These are phyloP conservation scores for Xiphophorus maculatus DNA, from an alignment of 2,113 vertebrate species.

Conservation along the genomic window DNA sequence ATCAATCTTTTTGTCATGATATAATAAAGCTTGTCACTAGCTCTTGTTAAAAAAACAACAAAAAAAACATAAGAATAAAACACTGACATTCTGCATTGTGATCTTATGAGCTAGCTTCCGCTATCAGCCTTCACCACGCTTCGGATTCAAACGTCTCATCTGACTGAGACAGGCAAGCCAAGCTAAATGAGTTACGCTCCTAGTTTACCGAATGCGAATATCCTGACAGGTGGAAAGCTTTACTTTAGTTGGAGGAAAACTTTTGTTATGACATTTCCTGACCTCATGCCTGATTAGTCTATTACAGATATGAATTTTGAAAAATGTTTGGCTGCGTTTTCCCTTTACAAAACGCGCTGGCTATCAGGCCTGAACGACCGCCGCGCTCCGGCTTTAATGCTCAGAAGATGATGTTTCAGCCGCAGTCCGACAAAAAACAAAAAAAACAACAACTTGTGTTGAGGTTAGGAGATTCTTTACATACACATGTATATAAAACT, in stretches of 20 bases:
- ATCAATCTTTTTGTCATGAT: slow-evolving; percentile 52
- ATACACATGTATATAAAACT: background rate
- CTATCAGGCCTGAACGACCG: slow-evolving; percentile 33
- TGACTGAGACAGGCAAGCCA: slow-evolving; percentile 51
- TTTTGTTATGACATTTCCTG: slow-evolving; percentile 72
- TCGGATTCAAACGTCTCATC: slow-evolving; percentile 44
- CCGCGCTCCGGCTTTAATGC: slow-evolving; percentile 42
- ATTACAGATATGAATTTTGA: slow-evolving; percentile 60
- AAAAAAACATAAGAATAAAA: slow-evolving; percentile 10
- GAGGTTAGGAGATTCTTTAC: slow-evolving; percentile 51
- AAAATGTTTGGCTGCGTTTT: slow-evolving; percentile 11
- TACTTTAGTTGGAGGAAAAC: slow-evolving; percentile 67
- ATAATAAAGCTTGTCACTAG: slow-evolving; percentile 43
- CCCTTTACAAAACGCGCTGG: slow-evolving; percentile 47
- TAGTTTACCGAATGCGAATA: slow-evolving; percentile 65
- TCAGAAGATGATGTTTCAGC: slow-evolving; percentile 65
- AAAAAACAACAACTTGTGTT: slow-evolving; percentile 57
- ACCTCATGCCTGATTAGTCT: slow-evolving; percentile 72
- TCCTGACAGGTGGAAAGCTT: slow-evolving; percentile 56
- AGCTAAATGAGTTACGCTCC: slow-evolving; percentile 61
- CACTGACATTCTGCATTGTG: slow-evolving; percentile 52
- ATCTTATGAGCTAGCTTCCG: slow-evolving; percentile 57
- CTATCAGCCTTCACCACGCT: slow-evolving; percentile 37
- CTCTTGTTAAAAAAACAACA: slow-evolving; percentile 44
- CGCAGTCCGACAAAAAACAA: slow-evolving; percentile 74